These are phyloP conservation scores for Maylandia zebra DNA, from an alignment of 2,113 vertebrate genomes.

Conservation along the genomic window DNA sequence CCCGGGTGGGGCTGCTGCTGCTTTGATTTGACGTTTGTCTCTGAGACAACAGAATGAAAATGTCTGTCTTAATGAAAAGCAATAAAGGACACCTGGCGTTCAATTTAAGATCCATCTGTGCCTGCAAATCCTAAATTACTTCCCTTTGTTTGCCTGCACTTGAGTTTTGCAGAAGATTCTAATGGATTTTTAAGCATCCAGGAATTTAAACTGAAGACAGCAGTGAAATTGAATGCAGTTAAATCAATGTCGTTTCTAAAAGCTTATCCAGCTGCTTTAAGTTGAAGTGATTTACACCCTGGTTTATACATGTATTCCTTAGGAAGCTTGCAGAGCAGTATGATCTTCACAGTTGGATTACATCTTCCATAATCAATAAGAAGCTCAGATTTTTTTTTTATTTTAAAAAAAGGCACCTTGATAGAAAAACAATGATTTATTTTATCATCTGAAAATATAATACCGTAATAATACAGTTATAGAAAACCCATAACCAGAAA, in stretches of 20 bases:
- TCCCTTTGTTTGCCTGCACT: not conserved
- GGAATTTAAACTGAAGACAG: not conserved
- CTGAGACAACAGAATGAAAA: not conserved
- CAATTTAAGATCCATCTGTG: not conserved
- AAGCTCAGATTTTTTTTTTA: not conserved
- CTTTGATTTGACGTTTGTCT: not conserved
- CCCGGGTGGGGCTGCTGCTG: not conserved
- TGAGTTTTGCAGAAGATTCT: not conserved
- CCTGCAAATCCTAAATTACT: not conserved
- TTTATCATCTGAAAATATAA: constrained; percentile 24
- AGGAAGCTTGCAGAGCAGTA: not conserved
- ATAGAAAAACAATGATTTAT: constrained; percentile 52
- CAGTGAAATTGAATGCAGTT: not conserved
- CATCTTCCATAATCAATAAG: not conserved
- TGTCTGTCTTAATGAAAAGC: not conserved
- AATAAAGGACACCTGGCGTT: not conserved
- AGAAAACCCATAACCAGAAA: not conserved
- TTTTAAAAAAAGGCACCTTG: not conserved
- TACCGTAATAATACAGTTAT: not conserved
- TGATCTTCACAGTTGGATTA: not conserved
- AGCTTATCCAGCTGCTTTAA: not conserved
- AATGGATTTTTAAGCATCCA: not conserved
- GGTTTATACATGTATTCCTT: not conserved
- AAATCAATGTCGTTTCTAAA: not conserved
- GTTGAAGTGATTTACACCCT: not conserved